Base-by-base conservation (phyloP, 1,140 invertebrate species). In the Micrasema longulum region DNA sequence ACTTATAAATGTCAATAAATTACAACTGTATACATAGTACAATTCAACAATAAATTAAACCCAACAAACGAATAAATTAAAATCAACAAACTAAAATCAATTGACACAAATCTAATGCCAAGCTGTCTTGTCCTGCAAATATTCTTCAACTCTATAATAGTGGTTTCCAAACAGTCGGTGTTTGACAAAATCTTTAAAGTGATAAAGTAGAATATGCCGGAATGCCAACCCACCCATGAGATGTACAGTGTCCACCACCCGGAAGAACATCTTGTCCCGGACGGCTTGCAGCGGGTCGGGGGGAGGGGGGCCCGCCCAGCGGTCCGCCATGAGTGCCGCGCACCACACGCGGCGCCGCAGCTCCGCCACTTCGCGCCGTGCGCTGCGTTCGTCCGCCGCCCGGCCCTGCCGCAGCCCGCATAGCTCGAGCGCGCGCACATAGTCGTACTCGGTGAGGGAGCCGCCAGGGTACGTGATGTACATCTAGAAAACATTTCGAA, bases 181-280 rank as follows among this genome's bases (percentile, higher is more conserved):
- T n/a, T n/a, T n/a, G n/a, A n/a, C n/a, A n/a, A n/a, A n/a, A n/a
- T n/a, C n/a, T n/a, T n/a, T n/a, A n/a, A n/a, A n/a, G n/a, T n/a
- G n/a, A n/a, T n/a, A n/a, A n/a, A n/a, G n/a, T n/a, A n/a, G n/a
- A n/a, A n/a, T n/a, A n/a, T n/a, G n/a, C n/a, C 26, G 26, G 26
- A 31, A 31, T 31, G 26, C 3, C 11, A 35, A 76, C 80, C 83
- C 86, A 90, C 92, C 91, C 85, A 91, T 88, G 57, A 88, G 77
- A 73, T 91, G 87, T 23, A 89, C 87, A 7, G 94, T 82, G 77
- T 94, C 91, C 52, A 93, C 87, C 41, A 94, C 85, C 77, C 91
- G 91, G 80, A 93, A 96, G 78, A 96, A 93, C 35, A 93, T 76
- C 11, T 91, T 91, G 67, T 88, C 83, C 76, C 90, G 89, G 60